Evolutionary conservation across 2,888 invertebrate genomes (phyloP), one percentile per base, ranked within the genome.

Genomic region (Drosophila seclusa): DNA sequence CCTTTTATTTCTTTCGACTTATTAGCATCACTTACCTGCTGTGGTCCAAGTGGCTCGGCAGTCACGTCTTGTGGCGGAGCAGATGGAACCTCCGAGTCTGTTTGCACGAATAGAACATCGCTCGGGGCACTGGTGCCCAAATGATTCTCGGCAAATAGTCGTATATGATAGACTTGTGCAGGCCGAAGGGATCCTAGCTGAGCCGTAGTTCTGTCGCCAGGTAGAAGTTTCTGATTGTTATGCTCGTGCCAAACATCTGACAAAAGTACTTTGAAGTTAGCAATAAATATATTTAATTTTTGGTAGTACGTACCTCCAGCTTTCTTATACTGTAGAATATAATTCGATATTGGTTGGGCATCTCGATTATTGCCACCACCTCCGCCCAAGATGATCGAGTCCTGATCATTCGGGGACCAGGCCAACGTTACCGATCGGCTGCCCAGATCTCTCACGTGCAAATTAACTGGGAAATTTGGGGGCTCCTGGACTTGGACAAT

Each of bases 31-130:
- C 42, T 53, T 36, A 77, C 82, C 66, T 96, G 95, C 68, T 96
- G 96, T 0, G 96, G 95, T 2, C 95, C 96, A 16, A 95, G 94
- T 0, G 96, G 94, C 40, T 95, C 95, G 21, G 95, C 95, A 57
- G 94, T 94, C 29, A 97, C 95, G 84, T 95, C 95, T 31, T 94
- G 94, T 0, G 96, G 96, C 0, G 96, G 95, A 48, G 96, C 96
- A 21, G 96, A 95, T 0, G 97, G 97, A 0, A 95, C 95, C 94
- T 94, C 94, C 0, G 94, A 93, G 55, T 94, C 94, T 0, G 94
- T 94, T 89, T 94, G 94, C 2, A 94, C 94, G 81, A 94, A 93
- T 71, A 94, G 92, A 79, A 94, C 94, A 89, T 94, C 94, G 84
- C 95, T 95, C 6, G 95, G 94, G 13, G 94, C 94, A 89, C 95